Conservation (phyloP, 2,888 invertebrate species). For the Rhimphoctona megacephalus region DNA sequence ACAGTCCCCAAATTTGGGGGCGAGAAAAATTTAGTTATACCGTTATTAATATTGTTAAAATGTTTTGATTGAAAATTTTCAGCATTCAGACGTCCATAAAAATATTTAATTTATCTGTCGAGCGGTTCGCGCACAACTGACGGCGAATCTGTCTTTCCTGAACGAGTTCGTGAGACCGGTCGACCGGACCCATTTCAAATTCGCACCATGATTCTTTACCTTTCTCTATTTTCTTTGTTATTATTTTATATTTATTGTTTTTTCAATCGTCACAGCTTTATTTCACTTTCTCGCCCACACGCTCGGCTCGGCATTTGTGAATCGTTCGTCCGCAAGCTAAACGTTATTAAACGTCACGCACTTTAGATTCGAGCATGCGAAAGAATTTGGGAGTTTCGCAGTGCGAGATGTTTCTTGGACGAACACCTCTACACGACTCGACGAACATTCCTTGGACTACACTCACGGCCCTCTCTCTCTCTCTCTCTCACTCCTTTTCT, state of each 20-base stretch:
- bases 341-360: not conserved
- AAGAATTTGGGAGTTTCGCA: not conserved
- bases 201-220: conserved; percentile 14
- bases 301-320: not conserved
- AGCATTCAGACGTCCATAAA: not conserved
- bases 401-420: conserved; percentile 55
- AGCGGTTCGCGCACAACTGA: conserved; percentile 13
- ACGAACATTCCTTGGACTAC: conserved; percentile 10
- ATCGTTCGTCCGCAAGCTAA: not conserved
- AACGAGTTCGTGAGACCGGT: conserved; percentile 11
- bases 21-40: not conserved
- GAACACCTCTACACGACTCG: conserved; percentile 47
- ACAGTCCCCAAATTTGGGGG: not conserved
- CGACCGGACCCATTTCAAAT: conserved; percentile 9
- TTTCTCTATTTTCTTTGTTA: conserved; percentile 12
- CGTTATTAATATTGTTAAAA: not conserved
- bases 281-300: conserved; percentile 35
- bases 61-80: not conserved
- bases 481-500: not conserved
- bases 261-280: not conserved
- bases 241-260: not conserved
- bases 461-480: conserved; percentile 13
- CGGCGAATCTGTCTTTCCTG: conserved; percentile 19
- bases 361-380: not conserved
- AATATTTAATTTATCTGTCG: conserved; percentile 31